Percentiles rank a stretch among this genome's conserved stretches.
These are phyloP conservation scores for Artibeus jamaicensis DNA, from an alignment of 2,797 vertebrate genomes.

Conservation along the genomic window DNA sequence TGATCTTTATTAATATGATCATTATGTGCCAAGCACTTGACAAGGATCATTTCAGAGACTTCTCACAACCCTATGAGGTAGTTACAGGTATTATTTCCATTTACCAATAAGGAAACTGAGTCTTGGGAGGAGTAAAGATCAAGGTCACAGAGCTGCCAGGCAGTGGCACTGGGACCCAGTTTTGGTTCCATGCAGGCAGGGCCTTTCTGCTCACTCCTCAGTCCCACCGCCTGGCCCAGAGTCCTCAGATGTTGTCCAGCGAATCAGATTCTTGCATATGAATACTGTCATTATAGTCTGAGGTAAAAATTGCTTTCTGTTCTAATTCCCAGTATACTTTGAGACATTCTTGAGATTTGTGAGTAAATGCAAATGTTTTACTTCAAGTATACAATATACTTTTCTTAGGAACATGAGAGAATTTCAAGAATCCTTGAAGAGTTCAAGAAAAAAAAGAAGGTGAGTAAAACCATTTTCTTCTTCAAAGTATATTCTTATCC, in stretches of 20 bases:
- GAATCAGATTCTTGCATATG: not conserved
- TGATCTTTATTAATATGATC: not conserved
- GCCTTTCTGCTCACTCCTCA: not conserved
- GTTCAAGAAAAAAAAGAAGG: conserved; percentile 94
- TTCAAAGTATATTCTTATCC: not conserved
- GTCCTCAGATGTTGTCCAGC: not conserved
- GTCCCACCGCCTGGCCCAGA: not conserved
- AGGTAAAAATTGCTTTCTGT: conserved; percentile 6
- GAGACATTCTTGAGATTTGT: not conserved
- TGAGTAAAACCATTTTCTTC: conserved; percentile 82
- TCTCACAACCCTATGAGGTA: not conserved
- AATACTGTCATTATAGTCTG: not conserved
- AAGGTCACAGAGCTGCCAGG: not conserved
- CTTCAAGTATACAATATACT: conserved; percentile 30
- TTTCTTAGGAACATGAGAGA: conserved; percentile 91
- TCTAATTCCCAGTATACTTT: not conserved
- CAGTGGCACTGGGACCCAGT: rapidly evolving
- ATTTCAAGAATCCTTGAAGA: conserved; percentile 93
- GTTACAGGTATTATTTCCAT: not conserved
- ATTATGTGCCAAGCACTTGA: not conserved
- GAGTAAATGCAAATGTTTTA: conserved; percentile 40
- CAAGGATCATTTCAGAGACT: not conserved
- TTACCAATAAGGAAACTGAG: not conserved
- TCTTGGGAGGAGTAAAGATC: not conserved
- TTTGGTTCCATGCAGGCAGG: not conserved